These are phyloP conservation scores for Eucriotettix oculatus DNA, from an alignment of 2,888 invertebrate genomes.

Conservation along the genomic window DNA sequence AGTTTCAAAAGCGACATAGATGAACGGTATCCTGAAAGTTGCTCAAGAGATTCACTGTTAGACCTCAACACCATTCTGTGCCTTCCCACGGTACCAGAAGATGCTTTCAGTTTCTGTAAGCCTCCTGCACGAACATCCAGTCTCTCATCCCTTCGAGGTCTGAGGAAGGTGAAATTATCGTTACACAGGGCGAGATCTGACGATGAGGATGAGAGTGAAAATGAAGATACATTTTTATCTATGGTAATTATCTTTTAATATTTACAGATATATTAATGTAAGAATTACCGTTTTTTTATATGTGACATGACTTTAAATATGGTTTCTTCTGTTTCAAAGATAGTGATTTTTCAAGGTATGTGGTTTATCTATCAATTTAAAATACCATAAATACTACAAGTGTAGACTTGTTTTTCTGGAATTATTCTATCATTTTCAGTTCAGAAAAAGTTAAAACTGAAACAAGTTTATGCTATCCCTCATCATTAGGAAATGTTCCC, in stretches of 20 bases:
- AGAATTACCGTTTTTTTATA: too few relatives aligned
- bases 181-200: slow-evolving; percentile 28
- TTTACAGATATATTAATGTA: too few relatives aligned
- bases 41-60: slow-evolving; percentile 27
- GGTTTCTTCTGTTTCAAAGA: too few relatives aligned
- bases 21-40: slow-evolving; percentile 31
- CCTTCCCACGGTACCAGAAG: slow-evolving; percentile 30
- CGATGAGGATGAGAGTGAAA: slow-evolving; percentile 26
- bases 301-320: too few relatives aligned
- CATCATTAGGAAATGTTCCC: too few relatives aligned
- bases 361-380: too few relatives aligned
- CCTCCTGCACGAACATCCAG: slow-evolving; percentile 28
- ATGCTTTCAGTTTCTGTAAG: slow-evolving; percentile 27
- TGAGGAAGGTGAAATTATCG: slow-evolving; percentile 28
- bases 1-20: slow-evolving; percentile 27
- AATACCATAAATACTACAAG: too few relatives aligned
- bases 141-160: slow-evolving; percentile 28
- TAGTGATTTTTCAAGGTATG: too few relatives aligned
- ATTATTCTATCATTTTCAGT: too few relatives aligned
- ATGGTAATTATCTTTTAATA: background rate
- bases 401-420: too few relatives aligned
- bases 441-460: too few relatives aligned
- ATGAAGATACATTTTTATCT: slow-evolving; percentile 16
- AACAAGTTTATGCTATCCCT: too few relatives aligned
- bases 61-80: slow-evolving; percentile 27